Conservation (phyloP, 2,797 vertebrate species). For the Tympanoctomys barrerae region DNA sequence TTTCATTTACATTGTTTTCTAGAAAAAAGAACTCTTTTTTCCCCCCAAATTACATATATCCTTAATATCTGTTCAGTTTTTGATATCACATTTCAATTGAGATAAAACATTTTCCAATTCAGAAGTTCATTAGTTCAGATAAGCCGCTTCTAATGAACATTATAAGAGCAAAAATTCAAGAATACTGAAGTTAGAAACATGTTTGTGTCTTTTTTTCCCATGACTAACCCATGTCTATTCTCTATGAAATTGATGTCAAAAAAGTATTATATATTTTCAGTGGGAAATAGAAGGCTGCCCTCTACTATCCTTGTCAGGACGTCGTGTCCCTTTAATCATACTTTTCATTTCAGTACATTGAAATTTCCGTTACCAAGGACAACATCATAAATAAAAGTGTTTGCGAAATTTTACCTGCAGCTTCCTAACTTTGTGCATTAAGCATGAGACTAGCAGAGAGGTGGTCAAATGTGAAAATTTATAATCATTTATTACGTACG, state of each 20-base stretch:
- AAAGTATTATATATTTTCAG: constrained; percentile 94
- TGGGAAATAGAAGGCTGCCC: constrained; percentile 92
- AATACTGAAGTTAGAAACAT: constrained; percentile 86
- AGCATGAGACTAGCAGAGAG: constrained; percentile 91
- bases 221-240: constrained; percentile 92
- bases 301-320: constrained; percentile 92
- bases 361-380: constrained; percentile 98
- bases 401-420: constrained; percentile 95
- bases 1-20: constrained; percentile 2
- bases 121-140: constrained; percentile 64
- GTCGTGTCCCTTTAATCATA: constrained; percentile 96
- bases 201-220: constrained; percentile 86
- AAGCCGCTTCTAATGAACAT: constrained; percentile 81
- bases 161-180: constrained; percentile 81
- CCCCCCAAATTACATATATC: not conserved
- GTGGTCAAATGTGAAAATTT: constrained; percentile 96
- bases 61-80: constrained; percentile 40
- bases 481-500: constrained; percentile 95
- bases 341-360: constrained; percentile 98
- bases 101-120: constrained; percentile 63
- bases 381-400: constrained; percentile 97
- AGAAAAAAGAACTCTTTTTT: not conserved
- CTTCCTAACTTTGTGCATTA: constrained; percentile 94
- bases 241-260: constrained; percentile 94
- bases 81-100: constrained; percentile 69